A percentile compares a stretch with the other conserved stretches of the same genome.
Conservation (phyloP, 2,113 vertebrate species). For the Nanorana parkeri region DNA sequence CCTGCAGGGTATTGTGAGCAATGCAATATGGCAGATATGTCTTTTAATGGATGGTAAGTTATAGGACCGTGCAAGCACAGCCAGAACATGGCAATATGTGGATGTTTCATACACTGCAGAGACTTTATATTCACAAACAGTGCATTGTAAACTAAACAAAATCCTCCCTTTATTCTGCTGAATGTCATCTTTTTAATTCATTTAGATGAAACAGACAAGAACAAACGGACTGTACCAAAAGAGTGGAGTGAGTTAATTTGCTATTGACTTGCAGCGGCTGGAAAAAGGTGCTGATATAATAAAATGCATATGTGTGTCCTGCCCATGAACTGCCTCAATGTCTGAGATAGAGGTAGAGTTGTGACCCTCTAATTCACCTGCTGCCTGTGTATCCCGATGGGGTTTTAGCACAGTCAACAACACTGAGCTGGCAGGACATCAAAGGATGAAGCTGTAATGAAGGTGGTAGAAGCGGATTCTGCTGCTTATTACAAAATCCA, state of each 20-base stretch:
- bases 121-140: not conserved
- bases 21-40: slow-evolving; percentile 34
- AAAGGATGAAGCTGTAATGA: slow-evolving; percentile 30
- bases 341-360: slow-evolving; percentile 6
- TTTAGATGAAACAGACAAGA: slow-evolving; percentile 51
- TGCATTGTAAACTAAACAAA: not conserved
- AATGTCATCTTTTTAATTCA: slow-evolving; percentile 50
- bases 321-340: slow-evolving; percentile 38
- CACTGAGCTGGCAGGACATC: slow-evolving; percentile 24
- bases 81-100: not conserved
- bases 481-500: slow-evolving; percentile 44
- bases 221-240: slow-evolving; percentile 37
- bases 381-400: slow-evolving; percentile 16
- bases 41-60: slow-evolving; percentile 26
- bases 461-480: slow-evolving; percentile 11
- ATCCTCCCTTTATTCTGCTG: not conserved
- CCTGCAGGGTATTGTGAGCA: slow-evolving; percentile 33
- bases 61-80: slow-evolving; percentile 16
- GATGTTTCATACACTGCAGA: not conserved
- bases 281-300: slow-evolving; percentile 48
- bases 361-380: slow-evolving; percentile 39
- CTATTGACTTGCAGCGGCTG: slow-evolving; percentile 45
- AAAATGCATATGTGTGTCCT: slow-evolving; percentile 53
- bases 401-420: slow-evolving; percentile 30
- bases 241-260: slow-evolving; percentile 39